These are phyloP conservation scores for Zelleria hepariella DNA, from an alignment of 2,888 invertebrate genomes.

Conservation along the genomic window DNA sequence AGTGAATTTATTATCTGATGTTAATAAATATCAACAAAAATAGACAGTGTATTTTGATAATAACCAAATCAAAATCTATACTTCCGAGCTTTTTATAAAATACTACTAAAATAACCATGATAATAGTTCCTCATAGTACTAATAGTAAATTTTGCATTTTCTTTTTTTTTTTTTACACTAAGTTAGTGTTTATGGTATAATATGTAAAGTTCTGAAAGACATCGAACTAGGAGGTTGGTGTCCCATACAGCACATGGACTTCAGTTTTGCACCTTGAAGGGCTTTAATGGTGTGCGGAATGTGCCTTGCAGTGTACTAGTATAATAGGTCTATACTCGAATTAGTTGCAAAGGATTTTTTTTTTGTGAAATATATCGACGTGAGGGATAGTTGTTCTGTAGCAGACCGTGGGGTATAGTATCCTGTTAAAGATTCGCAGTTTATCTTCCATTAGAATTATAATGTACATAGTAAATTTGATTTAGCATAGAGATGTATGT, in stretches of 20 bases:
- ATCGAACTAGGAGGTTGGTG: conserved; percentile 41
- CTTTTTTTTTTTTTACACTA: conserved; percentile 54
- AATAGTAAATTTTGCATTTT: conserved; percentile 70
- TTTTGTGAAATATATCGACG: conserved; percentile 60
- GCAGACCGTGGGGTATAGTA: conserved; percentile 55
- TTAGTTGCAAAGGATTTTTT: conserved; percentile 70
- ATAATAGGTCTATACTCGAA: conserved; percentile 69
- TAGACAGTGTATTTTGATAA: conserved; percentile 65
- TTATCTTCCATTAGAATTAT: conserved; percentile 69
- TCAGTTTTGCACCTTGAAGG: conserved; percentile 50
- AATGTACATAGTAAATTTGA: conserved; percentile 49
- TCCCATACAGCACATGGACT: conserved; percentile 63
- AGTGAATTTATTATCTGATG: conserved; percentile 39
- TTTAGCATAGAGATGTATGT: conserved; percentile 58
- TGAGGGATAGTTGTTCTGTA: conserved; percentile 54
- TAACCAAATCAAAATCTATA: conserved; percentile 52
- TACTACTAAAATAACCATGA: conserved; percentile 53
- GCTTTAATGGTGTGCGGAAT: conserved; percentile 69
- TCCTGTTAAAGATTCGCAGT: conserved; percentile 71
- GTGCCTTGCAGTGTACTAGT: conserved; percentile 69
- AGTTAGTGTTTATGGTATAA: conserved; percentile 42
- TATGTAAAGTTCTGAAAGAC: conserved; percentile 4
- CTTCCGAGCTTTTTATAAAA: conserved; percentile 6
- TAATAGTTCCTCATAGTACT: conserved; percentile 70
- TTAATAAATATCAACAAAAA: conserved; percentile 26